phyloP scores from a whole-genome alignment of 2,888 invertebrate species.

The Hemaris fuciformis region DNA sequence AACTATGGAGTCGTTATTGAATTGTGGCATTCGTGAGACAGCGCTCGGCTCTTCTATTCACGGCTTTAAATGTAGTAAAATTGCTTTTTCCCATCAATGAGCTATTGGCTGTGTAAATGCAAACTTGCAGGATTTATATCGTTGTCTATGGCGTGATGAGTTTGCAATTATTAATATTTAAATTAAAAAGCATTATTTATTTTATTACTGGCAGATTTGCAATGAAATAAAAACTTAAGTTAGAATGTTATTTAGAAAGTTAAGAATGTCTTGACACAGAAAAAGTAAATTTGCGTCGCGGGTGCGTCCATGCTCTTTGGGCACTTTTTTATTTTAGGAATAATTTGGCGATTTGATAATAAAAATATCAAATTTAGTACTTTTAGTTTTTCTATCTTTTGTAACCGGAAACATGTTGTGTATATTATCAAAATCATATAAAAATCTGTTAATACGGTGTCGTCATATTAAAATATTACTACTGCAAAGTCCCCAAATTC shows the following conservation, averaged over 20 bases:
- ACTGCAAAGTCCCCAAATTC: no score
- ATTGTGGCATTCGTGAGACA: slow-evolving; percentile 58
- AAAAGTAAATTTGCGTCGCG: no score
- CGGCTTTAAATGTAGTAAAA: slow-evolving; percentile 40
- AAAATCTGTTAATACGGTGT: no score
- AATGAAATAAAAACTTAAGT: background rate
- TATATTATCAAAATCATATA: no score
- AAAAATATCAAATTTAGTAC: no score
- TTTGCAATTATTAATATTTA: background rate
- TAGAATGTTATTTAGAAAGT: no score
- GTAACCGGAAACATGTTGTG: no score
- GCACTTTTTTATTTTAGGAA: no score
- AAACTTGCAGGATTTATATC: background rate
- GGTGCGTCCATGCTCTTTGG: no score
- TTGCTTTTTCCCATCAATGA: slow-evolving; percentile 41
- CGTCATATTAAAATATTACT: no score
- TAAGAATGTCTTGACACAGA: background rate
- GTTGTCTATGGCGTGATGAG: background rate
- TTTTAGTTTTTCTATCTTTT: no score
- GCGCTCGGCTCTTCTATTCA: slow-evolving; percentile 41
- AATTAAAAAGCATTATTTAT: background rate
- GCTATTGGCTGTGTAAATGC: background rate
- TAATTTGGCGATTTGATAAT: no score
- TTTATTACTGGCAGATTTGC: background rate
- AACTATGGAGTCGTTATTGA: slow-evolving; percentile 58